Conservation (phyloP, 2,888 invertebrate species). For the Sarcophaga variegata region DNA sequence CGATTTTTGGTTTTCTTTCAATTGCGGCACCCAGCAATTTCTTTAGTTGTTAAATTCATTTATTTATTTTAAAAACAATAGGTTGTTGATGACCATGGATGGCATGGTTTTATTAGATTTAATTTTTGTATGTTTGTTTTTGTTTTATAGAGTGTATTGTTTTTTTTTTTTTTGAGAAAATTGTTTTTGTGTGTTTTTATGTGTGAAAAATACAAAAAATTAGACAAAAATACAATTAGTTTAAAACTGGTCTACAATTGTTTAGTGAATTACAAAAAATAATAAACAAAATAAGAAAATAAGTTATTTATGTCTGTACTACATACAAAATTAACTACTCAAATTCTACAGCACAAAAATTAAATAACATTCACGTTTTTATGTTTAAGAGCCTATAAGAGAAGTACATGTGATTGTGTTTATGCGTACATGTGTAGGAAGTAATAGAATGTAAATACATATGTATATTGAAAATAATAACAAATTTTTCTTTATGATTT, state of each 20-base stretch:
- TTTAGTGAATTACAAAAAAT: conserved; percentile 59
- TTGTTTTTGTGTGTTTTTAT: conserved; percentile 70
- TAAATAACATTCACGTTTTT: conserved; percentile 29
- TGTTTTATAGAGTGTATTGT: conserved; percentile 70
- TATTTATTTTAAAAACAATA: conserved; percentile 69
- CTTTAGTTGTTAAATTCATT: conserved; percentile 82
- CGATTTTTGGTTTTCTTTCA: conserved; percentile 96
- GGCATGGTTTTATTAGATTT: conserved; percentile 49
- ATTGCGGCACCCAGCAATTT: conserved; percentile 95
- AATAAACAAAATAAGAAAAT: conserved; percentile 63
- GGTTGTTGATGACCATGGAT: conserved; percentile 59
- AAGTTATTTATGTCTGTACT: conserved; percentile 63
- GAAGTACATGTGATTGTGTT: conserved; percentile 32
- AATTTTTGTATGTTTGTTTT: conserved; percentile 70
- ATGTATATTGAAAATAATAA: conserved; percentile 1
- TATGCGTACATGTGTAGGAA: conserved; percentile 26
- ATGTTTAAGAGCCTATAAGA: neutral
- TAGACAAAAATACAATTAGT: conserved; percentile 81
- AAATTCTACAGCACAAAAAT: conserved; percentile 41
- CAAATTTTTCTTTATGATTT: conserved; percentile 9
- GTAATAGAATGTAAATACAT: conserved; percentile 26
- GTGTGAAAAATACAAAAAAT: conserved; percentile 80
- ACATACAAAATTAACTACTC: conserved; percentile 64
- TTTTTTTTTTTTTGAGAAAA: conserved; percentile 70
- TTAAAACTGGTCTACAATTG: conserved; percentile 71